Conservation (phyloP, 2,113 vertebrate species). For the Malaclemys terrapin region DNA sequence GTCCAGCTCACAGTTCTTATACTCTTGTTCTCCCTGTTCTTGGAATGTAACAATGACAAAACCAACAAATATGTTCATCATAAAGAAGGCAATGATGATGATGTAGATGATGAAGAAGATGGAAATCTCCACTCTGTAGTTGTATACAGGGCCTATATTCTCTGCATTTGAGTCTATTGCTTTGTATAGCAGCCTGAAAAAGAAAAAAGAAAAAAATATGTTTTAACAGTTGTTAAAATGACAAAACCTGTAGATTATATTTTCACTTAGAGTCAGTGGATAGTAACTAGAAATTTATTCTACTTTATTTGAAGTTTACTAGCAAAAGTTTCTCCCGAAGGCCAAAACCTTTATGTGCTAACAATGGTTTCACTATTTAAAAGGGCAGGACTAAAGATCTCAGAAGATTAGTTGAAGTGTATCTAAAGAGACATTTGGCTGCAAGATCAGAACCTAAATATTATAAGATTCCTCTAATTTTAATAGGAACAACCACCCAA, state of each 20-base stretch:
- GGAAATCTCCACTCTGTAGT: constrained; percentile 98
- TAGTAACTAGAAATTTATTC: neutral
- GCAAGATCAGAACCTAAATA: neutral
- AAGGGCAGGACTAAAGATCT: accelerated
- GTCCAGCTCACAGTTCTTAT: constrained; percentile 99
- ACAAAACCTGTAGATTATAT: neutral
- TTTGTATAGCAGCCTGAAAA: constrained; percentile 93
- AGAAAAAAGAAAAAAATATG: neutral
- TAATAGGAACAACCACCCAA: neutral
- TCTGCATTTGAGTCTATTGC: constrained; percentile 98
- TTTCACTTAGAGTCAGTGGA: neutral
- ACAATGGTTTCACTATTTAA: neutral
- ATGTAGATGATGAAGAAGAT: constrained; percentile 99
- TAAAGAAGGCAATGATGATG: constrained; percentile 99
- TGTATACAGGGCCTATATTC: constrained; percentile 96
- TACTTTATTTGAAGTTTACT: neutral
- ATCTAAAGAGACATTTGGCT: neutral
- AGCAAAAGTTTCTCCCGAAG: neutral
- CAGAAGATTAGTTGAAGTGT: neutral
- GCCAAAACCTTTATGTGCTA: neutral
- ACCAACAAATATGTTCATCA: constrained; percentile 99
- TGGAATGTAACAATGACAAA: constrained; percentile 99
- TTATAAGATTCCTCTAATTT: neutral
- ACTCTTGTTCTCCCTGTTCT: constrained; percentile 99
- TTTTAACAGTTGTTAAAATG: constrained; percentile 9